Percentiles rank a stretch among this genome's conserved stretches.
Evolutionary conservation across 2,888 invertebrate species (phyloP).

Genomic region (Branchipolynoe longqiensis): DNA sequence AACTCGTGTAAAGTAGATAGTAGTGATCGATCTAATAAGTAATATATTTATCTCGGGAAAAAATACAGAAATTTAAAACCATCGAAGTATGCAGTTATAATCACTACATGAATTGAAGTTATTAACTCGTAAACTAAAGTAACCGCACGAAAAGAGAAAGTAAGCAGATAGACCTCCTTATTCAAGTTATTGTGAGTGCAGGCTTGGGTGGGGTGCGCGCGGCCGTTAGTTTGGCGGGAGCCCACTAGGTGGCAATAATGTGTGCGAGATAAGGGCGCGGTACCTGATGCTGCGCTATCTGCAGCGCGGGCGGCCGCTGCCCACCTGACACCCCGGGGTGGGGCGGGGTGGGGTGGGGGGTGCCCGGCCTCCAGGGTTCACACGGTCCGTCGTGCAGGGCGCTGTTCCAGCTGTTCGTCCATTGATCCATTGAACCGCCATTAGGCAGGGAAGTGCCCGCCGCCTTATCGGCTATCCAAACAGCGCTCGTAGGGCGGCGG

Average conservation of each 20-base stretch:
- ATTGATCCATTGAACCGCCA: constrained; percentile 23
- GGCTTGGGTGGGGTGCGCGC: neutral
- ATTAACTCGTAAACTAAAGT: too few relatives aligned
- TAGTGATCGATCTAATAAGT: too few relatives aligned
- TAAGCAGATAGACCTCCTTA: too few relatives aligned
- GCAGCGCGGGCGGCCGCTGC: neutral
- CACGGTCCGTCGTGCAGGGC: neutral
- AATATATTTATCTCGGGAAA: too few relatives aligned
- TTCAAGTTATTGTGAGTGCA: too few relatives aligned
- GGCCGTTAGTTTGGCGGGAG: neutral
- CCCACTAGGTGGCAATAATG: constrained; percentile 12
- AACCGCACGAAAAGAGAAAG: too few relatives aligned
- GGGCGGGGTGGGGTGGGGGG: neutral
- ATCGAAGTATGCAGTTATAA: too few relatives aligned
- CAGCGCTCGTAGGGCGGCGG: neutral
- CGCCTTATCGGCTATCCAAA: constrained; percentile 28
- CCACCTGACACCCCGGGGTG: constrained; percentile 26
- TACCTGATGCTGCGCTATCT: constrained; percentile 27
- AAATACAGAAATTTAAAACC: too few relatives aligned
- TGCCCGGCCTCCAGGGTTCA: neutral
- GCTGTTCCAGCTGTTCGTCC: constrained; percentile 17
- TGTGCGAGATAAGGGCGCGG: constrained; percentile 34
- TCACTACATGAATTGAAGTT: too few relatives aligned
- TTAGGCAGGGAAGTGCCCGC: neutral
- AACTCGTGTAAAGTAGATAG: too few relatives aligned